phyloP scores from a whole-genome alignment of 2,888 invertebrate species.

The Xylophagus ater region DNA sequence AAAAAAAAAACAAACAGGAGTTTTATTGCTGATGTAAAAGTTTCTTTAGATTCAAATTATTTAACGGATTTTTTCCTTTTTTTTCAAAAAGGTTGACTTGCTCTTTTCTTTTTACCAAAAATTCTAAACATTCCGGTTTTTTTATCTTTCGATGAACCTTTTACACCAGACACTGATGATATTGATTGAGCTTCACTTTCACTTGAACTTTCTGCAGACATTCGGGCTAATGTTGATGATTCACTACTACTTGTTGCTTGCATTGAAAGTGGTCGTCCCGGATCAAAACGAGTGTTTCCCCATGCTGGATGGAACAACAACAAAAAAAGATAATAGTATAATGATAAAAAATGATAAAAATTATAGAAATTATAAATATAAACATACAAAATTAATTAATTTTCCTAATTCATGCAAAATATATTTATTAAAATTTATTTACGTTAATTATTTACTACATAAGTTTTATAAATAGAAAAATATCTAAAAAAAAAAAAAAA shows the following conservation, averaged over 20 bases:
- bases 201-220: conserved; percentile 38
- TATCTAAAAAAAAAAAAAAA: conserved; percentile 6
- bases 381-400: no score
- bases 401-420: background rate
- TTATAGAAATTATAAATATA: no score
- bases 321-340: background rate
- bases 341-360: background rate
- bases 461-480: no score
- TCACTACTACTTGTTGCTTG: conserved; percentile 26
- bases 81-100: conserved; percentile 36
- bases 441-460: no score
- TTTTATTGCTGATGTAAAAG: no score
- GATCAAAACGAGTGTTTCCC: conserved; percentile 35
- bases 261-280: conserved; percentile 33
- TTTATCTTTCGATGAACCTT: conserved; percentile 19
- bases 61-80: no score
- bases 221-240: conserved; percentile 31
- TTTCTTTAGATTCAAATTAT: no score
- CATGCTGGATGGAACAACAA: conserved; percentile 27
- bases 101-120: conserved; percentile 34
- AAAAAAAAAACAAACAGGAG: no score
- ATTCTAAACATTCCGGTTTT: conserved; percentile 34
- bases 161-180: conserved; percentile 36
- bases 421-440: no score
- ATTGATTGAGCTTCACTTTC: conserved; percentile 40